A percentile compares a stretch with the other conserved stretches of the same genome.
These are phyloP conservation scores for Rhynchotus rufescens DNA, from an alignment of 2,797 vertebrate species.

Conservation along the genomic window DNA sequence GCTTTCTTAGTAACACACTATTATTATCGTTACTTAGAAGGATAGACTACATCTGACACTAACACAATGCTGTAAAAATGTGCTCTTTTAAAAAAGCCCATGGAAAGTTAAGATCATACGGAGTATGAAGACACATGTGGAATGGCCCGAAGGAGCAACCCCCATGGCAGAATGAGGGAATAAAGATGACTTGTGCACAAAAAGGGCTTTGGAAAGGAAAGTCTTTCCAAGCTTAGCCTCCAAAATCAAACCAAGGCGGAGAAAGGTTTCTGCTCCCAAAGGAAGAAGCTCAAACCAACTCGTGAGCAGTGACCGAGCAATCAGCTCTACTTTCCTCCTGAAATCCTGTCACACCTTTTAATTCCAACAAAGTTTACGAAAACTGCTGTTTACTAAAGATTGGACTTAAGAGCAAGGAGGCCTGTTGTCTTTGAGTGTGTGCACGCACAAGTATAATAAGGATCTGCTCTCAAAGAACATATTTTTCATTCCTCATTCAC, in stretches of 20 bases:
- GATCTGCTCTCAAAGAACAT: background rate
- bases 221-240: background rate
- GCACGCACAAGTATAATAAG: rapidly evolving
- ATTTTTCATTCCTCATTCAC: background rate
- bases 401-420: background rate
- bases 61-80: rapidly evolving
- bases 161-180: background rate
- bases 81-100: rapidly evolving
- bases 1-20: rapidly evolving
- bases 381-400: background rate
- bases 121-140: rapidly evolving
- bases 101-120: rapidly evolving
- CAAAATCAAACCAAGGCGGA: background rate
- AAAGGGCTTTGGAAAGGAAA: background rate
- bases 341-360: background rate
- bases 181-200: background rate
- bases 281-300: background rate
- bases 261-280: background rate
- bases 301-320: background rate
- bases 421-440: background rate
- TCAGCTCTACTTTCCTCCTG: background rate
- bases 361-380: background rate
- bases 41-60: rapidly evolving
- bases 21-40: background rate
- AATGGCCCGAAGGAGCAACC: background rate